Base-by-base conservation (phyloP, 2,888 invertebrate species). In the Parnassius apollo region DNA sequence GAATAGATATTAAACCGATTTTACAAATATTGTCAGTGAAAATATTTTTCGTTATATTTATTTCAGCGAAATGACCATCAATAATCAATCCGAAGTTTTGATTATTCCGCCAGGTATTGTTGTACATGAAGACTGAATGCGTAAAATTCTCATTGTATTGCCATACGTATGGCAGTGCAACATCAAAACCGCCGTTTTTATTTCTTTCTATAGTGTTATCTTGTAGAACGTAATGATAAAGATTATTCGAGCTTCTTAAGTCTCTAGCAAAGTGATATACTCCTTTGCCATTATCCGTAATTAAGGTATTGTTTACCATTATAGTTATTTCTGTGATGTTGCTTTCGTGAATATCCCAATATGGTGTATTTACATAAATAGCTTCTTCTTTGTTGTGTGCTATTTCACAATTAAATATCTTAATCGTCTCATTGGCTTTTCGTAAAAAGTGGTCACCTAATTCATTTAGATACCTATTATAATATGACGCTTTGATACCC, bases 81-180 rank as follows among this genome's bases (percentile, higher is more conserved):
- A 99, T 93, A 0, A 95, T 92, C 53, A 98, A 93, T 44, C 94
- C 95, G 81, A 99, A 99, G 65, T 96, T 94, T 42, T 94, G 92
- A 84, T 99, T 99, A 73, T 95, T 94, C 12, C 95, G 93, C 94
- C 98, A 98, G 0, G 96, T 96, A 69, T 97, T 97, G 78, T 98
- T 97, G 52, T 95, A 94, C 79, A 98, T 94, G 73, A 94, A 96
- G 12, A 99, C 93, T 0, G 97, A 96, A 87, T 99, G 99, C 0
- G 98, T 98, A 74, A 96, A 97, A 78, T 98, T 98, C 85, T 98
- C 98, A 78, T 98, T 97, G 77, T 98, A 98, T 74, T 97, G 96
- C 97, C 98, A 98, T 1, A 98, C 98, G 72, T 98, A 98, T 0
- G 99, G 99, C 48, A 99, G 86, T 11, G 95, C 94, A 4, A 99